Percentiles rank a stretch among this genome's conserved stretches.
These are phyloP conservation scores for Bicyclus anynana DNA, from an alignment of 1,140 invertebrate species.

Conservation along the genomic window DNA sequence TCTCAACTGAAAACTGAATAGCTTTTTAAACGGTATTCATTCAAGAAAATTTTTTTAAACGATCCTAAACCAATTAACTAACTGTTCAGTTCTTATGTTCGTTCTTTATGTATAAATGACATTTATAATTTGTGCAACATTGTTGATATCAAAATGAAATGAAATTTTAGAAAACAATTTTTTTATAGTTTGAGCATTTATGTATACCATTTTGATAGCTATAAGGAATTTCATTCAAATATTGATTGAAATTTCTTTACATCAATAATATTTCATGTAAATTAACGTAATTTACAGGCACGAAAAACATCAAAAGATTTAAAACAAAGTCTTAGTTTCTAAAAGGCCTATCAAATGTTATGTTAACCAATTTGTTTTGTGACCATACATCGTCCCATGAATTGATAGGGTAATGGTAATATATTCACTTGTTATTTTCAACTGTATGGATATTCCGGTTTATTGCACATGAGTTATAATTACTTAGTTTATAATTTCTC, in stretches of 20 bases:
- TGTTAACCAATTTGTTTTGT: background rate
- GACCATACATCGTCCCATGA: no score
- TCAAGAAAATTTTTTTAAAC: no score
- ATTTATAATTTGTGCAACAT: conserved; percentile 4
- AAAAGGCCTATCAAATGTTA: background rate
- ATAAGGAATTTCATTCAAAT: background rate
- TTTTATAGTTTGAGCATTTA: background rate
- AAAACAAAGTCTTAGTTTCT: background rate
- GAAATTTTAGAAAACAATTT: background rate
- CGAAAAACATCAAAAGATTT: no score
- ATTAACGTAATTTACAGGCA: background rate
- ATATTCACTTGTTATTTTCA: no score
- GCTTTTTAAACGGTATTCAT: no score
- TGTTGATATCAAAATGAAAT: background rate
- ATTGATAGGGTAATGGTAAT: no score
- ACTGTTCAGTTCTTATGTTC: background rate
- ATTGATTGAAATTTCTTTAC: background rate
- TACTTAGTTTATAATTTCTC: background rate
- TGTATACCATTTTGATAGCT: background rate
- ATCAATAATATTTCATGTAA: background rate
- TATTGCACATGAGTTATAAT: no score
- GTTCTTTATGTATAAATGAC: background rate
- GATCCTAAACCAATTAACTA: no score
- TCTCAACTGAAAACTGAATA: no score
- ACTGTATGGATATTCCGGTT: no score